Conservation (phyloP, 2,797 vertebrate species). For the Alectoris magna region DNA sequence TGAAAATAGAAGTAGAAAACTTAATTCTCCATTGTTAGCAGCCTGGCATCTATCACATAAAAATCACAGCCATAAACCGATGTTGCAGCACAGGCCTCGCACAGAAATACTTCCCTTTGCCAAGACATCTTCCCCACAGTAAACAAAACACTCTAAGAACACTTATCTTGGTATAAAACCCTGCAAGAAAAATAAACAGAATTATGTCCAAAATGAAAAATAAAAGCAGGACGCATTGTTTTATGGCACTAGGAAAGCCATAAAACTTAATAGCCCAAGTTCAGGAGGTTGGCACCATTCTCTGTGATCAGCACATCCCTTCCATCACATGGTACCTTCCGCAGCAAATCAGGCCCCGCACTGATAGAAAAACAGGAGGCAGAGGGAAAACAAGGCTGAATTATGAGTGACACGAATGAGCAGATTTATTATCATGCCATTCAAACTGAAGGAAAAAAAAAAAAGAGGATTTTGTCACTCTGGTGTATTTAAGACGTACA, state of each 20-base stretch:
- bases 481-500: background rate
- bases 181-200: constrained; percentile 65
- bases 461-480: background rate
- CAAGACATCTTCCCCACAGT: constrained; percentile 38
- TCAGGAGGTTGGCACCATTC: background rate
- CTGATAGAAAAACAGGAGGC: constrained; percentile 12
- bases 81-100: background rate
- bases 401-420: background rate
- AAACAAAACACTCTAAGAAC: constrained; percentile 49
- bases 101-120: background rate
- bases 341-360: background rate
- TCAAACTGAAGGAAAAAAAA: background rate
- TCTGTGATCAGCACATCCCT: background rate
- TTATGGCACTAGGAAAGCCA: constrained; percentile 19
- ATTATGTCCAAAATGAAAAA: constrained; percentile 55
- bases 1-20: constrained; percentile 21
- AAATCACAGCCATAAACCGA: constrained; percentile 25
- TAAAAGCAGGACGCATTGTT: constrained; percentile 34
- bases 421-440: background rate
- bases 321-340: background rate
- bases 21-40: background rate
- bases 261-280: constrained; percentile 16
- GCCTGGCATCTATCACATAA: constrained; percentile 10
- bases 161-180: constrained; percentile 60
- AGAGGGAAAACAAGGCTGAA: constrained; percentile 14